Conservation (phyloP, 2,113 vertebrate genomes). For the Chunga burmeisteri region DNA sequence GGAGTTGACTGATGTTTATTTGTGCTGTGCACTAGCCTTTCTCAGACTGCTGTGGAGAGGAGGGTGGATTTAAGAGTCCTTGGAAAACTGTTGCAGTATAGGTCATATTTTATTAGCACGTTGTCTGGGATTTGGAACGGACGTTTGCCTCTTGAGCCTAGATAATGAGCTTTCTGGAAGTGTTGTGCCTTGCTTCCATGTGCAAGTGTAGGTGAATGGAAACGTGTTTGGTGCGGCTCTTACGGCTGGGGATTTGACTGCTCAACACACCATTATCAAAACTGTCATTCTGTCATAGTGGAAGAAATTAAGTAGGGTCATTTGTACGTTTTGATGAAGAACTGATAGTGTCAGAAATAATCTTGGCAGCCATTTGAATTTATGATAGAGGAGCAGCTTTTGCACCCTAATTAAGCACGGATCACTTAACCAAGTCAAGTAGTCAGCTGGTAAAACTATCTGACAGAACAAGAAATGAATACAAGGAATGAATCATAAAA, state of each 20-base stretch:
- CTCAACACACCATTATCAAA: background rate
- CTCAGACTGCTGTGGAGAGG: background rate
- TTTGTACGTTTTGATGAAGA: background rate
- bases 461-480: background rate
- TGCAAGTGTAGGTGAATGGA: background rate
- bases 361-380: background rate
- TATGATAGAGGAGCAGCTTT: background rate
- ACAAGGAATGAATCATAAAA: background rate
- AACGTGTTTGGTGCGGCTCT: background rate
- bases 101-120: background rate
- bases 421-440: background rate
- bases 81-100: background rate
- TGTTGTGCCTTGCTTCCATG: background rate
- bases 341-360: background rate
- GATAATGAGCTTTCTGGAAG: background rate
- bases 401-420: background rate
- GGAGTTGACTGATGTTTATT: constrained; percentile 3
- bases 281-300: background rate
- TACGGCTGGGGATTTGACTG: background rate
- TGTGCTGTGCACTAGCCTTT: constrained; percentile 9
- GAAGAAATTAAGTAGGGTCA: background rate
- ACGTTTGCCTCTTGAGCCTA: background rate
- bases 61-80: background rate
- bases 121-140: background rate
- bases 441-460: background rate